phyloP scores from a whole-genome alignment of 2,888 invertebrate genomes.

The Macrosoma leucophasiata region DNA sequence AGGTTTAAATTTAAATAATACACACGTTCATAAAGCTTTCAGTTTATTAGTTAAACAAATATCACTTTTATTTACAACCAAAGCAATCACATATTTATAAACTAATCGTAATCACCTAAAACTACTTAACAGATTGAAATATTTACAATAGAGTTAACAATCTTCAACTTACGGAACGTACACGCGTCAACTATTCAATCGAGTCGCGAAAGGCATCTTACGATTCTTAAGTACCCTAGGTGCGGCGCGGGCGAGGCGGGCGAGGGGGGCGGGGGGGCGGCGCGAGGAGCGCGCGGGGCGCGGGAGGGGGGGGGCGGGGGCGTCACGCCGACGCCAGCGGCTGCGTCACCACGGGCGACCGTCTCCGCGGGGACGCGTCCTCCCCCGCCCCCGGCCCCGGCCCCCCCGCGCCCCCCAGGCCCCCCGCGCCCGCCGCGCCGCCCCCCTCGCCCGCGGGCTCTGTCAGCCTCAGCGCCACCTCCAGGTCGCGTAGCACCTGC shows the following conservation, averaged over 20 bases:
- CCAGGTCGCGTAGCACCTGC: constrained; percentile 90
- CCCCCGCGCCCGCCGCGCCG: constrained; percentile 43
- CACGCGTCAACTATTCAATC: constrained; percentile 29
- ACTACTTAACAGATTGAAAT: constrained; percentile 74
- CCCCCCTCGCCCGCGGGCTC: constrained; percentile 47
- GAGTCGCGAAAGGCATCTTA: constrained; percentile 30
- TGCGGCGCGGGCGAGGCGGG: constrained; percentile 26
- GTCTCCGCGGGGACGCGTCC: constrained; percentile 71
- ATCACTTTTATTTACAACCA: constrained; percentile 75
- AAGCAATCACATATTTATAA: constrained; percentile 72
- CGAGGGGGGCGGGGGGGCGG: constrained; percentile 28
- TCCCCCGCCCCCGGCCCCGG: constrained; percentile 65
- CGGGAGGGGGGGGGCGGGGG: constrained; percentile 57
- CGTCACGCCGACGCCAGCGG: constrained; percentile 63
- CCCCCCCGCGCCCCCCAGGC: constrained; percentile 21
- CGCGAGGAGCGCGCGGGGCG: constrained; percentile 68
- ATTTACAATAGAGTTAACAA: constrained; percentile 73
- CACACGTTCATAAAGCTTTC: constrained; percentile 54
- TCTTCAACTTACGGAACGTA: constrained; percentile 40
- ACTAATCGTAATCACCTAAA: constrained; percentile 71
- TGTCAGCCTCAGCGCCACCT: constrained; percentile 84
- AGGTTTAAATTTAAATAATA: constrained; percentile 16
- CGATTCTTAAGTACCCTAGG: constrained; percentile 21
- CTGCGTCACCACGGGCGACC: constrained; percentile 74
- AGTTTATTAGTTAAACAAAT: constrained; percentile 74